phyloP scores from a whole-genome alignment of 2,797 vertebrate species.

The Silurus aristotelis region DNA sequence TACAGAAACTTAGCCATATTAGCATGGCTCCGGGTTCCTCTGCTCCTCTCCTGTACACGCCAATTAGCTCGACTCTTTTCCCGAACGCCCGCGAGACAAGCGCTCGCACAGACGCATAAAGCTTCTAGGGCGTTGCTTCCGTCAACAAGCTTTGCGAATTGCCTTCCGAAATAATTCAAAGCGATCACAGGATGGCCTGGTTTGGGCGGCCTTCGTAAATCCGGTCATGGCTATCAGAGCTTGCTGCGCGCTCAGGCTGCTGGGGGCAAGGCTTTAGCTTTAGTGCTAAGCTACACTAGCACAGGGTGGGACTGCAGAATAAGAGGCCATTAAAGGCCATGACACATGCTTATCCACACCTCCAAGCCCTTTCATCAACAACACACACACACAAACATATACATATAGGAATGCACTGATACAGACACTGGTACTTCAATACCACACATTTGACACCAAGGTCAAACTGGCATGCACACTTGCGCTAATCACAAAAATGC shows the following conservation, averaged over 20 bases:
- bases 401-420: not conserved
- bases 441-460: not conserved
- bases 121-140: conserved; percentile 46
- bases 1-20: conserved; percentile 50
- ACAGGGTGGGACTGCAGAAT: conserved; percentile 73
- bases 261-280: conserved; percentile 70
- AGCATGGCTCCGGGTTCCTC: conserved; percentile 66
- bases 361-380: conserved; percentile 63
- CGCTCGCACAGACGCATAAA: conserved; percentile 19
- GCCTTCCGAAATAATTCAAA: conserved; percentile 73
- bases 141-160: conserved; percentile 61
- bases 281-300: conserved; percentile 60
- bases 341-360: conserved; percentile 80
- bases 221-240: conserved; percentile 80
- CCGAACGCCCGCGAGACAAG: conserved; percentile 31
- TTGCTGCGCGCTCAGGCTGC: conserved; percentile 70
- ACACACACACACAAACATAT: not conserved
- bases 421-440: not conserved
- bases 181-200: conserved; percentile 76
- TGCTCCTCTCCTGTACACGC: conserved; percentile 59
- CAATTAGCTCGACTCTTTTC: conserved; percentile 46
- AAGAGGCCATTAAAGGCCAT: conserved; percentile 77
- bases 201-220: conserved; percentile 79
- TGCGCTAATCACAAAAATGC: not conserved
- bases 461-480: not conserved